Evolutionary conservation across 2,888 invertebrate species (phyloP).

Genomic region (Heliconius charithonia): DNA sequence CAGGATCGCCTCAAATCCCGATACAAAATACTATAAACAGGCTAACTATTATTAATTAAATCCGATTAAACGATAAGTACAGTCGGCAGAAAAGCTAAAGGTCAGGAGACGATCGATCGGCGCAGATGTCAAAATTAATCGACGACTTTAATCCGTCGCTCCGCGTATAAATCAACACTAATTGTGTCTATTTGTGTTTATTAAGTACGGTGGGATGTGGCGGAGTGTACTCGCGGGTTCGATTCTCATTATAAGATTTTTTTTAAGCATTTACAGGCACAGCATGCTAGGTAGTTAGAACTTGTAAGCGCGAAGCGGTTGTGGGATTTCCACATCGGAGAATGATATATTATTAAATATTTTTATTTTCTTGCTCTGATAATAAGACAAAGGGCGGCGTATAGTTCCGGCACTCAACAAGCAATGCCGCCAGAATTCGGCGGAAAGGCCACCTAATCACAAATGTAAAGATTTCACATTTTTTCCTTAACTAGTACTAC

Average conservation of each 20-base stretch:
- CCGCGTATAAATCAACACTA: slow-evolving; percentile 75
- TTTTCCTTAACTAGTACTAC: too few species aligned
- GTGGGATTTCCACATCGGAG: too few species aligned
- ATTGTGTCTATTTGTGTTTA: slow-evolving; percentile 79
- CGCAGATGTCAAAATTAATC: slow-evolving; percentile 79
- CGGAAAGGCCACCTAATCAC: too few species aligned
- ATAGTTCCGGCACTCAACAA: too few species aligned
- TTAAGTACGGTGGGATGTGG: slow-evolving; percentile 52
- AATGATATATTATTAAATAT: too few species aligned
- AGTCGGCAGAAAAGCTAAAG: slow-evolving; percentile 76
- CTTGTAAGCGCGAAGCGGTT: too few species aligned
- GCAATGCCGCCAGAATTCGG: too few species aligned
- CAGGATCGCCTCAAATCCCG: neutral
- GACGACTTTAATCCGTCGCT: slow-evolving; percentile 74
- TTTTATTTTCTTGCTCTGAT: too few species aligned
- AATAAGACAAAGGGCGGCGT: too few species aligned
- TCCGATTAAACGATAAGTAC: slow-evolving; percentile 58
- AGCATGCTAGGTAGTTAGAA: neutral
- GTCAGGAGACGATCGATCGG: slow-evolving; percentile 74
- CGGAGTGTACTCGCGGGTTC: neutral
- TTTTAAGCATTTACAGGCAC: too few species aligned
- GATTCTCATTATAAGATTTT: neutral
- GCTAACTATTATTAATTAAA: slow-evolving; percentile 15
- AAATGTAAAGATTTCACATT: too few species aligned
- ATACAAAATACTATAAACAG: slow-evolving; percentile 9